Conservation (phyloP, 2,797 vertebrate species). For the Phrynocephalus forsythii region DNA sequence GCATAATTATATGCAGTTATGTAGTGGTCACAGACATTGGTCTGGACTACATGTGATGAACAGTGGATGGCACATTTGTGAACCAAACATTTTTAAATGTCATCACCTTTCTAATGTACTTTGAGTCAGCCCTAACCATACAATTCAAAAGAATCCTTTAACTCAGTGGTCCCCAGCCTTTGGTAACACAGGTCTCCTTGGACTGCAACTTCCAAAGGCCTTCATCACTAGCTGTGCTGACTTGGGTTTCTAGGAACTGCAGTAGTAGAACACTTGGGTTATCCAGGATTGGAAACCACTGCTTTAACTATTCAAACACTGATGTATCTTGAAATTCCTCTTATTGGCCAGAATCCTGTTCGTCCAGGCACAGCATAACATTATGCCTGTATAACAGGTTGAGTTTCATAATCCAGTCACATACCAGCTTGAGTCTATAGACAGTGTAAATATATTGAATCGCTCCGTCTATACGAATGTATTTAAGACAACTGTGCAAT, state of each 20-base stretch:
- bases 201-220: not conserved
- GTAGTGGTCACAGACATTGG: not conserved
- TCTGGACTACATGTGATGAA: not conserved
- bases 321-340: not conserved
- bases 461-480: not conserved
- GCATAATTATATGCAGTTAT: not conserved
- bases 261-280: too few relatives aligned
- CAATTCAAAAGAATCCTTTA: not conserved
- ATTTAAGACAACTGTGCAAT: not conserved
- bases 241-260: too few relatives aligned
- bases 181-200: too few relatives aligned
- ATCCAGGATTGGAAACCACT: too few relatives aligned
- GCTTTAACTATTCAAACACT: not conserved
- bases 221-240: not conserved
- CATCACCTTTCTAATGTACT: not conserved
- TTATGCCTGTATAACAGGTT: not conserved
- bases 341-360: not conserved
- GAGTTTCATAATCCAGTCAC: not conserved
- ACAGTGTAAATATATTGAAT: not conserved
- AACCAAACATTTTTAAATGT: slow-evolving; percentile 14
- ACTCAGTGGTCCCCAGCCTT: not conserved
- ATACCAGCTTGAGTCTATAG: not conserved
- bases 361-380: too few relatives aligned
- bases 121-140: not conserved
- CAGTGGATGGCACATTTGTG: not conserved